These are phyloP conservation scores for Virgularia gustaviana DNA, from an alignment of 92 coral and sea anemone species.

Conservation along the genomic window DNA sequence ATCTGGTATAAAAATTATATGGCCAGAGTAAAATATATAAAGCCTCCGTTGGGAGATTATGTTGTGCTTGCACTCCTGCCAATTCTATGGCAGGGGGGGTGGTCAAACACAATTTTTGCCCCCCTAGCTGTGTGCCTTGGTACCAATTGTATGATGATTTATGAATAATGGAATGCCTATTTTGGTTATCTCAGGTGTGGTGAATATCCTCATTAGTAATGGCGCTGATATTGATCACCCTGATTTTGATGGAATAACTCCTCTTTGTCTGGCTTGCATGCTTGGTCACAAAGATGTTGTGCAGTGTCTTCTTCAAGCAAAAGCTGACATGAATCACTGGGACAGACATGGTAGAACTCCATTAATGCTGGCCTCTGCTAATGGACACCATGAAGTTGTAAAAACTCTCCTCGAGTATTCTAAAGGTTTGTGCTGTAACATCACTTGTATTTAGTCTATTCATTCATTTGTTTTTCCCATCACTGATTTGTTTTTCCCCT, in stretches of 20 bases:
- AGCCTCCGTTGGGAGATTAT: too few relatives aligned
- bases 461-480: too few relatives aligned
- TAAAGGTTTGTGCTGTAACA: constrained; percentile 54
- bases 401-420: constrained; percentile 62
- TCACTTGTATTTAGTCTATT: not conserved
- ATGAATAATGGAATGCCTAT: too few relatives aligned
- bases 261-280: constrained; percentile 84
- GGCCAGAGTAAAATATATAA: too few relatives aligned
- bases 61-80: too few relatives aligned
- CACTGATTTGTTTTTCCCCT: too few relatives aligned
- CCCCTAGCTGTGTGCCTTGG: too few relatives aligned
- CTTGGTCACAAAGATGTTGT: constrained; percentile 82
- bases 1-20: too few relatives aligned
- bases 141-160: too few relatives aligned
- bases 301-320: constrained; percentile 63
- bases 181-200: constrained; percentile 71
- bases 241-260: constrained; percentile 92
- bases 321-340: constrained; percentile 95
- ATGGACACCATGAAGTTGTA: constrained; percentile 80
- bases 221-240: constrained; percentile 86
- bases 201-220: constrained; percentile 58
- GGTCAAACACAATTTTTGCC: too few relatives aligned
- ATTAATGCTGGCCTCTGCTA: constrained; percentile 91
- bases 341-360: constrained; percentile 98
- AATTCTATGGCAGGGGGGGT: too few relatives aligned